Conservation (phyloP, 2,113 vertebrate genomes). For the Anoplopoma fimbria region DNA sequence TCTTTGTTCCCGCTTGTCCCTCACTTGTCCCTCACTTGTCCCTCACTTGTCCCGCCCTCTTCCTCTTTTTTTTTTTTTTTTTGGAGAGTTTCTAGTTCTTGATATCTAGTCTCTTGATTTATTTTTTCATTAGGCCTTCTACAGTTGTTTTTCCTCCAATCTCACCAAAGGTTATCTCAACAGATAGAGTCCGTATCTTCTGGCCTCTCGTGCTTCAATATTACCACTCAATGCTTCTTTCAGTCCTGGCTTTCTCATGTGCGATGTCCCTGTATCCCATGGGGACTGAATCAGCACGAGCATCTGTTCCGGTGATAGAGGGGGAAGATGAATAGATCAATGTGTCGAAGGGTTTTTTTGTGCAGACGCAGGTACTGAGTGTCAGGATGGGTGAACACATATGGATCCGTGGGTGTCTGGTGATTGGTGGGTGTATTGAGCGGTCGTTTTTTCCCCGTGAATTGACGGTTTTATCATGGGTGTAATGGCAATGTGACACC, state of each 20-base stretch:
- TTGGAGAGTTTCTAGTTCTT: neutral
- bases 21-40: slow-evolving; percentile 27
- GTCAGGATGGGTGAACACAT: slow-evolving; percentile 62
- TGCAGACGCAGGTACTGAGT: slow-evolving; percentile 32
- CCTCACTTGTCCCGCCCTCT: slow-evolving; percentile 31
- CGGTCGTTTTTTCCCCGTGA: slow-evolving; percentile 34
- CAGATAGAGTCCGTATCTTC: slow-evolving; percentile 18
- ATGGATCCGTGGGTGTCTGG: slow-evolving; percentile 59
- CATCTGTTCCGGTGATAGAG: slow-evolving; percentile 48
- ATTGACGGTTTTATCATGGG: slow-evolving; percentile 61
- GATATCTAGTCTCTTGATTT: slow-evolving; percentile 20
- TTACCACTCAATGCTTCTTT: slow-evolving; percentile 15
- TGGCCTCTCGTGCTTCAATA: slow-evolving; percentile 19
- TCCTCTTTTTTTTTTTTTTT: neutral
- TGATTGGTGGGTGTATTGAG: slow-evolving; percentile 72
- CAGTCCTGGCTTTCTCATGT: slow-evolving; percentile 15
- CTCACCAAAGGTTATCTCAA: slow-evolving; percentile 18
- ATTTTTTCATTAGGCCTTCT: neutral
- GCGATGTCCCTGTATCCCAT: slow-evolving; percentile 35
- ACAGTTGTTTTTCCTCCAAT: neutral
- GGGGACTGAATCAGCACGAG: slow-evolving; percentile 74
- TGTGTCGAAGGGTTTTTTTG: slow-evolving; percentile 64
- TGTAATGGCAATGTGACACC: slow-evolving; percentile 56
- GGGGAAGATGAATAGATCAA: slow-evolving; percentile 56
- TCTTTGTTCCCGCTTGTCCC: slow-evolving; percentile 61